These are phyloP conservation scores for Galago senegalensis DNA, from an alignment of 2,797 vertebrate genomes.

Conservation along the genomic window DNA sequence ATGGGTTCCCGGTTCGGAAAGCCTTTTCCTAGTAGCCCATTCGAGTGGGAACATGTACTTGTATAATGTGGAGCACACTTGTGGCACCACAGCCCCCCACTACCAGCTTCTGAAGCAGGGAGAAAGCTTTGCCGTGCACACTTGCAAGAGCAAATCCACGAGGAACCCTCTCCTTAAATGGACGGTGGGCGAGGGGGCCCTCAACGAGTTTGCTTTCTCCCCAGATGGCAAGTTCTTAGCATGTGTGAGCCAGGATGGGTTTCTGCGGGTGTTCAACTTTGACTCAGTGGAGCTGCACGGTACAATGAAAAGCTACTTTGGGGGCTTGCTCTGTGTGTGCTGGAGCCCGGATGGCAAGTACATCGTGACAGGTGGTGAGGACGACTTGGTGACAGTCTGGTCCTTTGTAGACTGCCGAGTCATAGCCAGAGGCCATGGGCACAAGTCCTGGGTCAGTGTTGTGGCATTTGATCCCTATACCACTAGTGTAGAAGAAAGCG, in stretches of 20 bases:
- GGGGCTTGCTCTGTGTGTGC: constrained; percentile 97
- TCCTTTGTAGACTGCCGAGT: constrained; percentile 97
- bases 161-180: constrained; percentile 98
- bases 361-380: constrained; percentile 97
- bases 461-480: constrained; percentile 98
- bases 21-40: constrained; percentile 98
- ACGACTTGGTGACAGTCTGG: constrained; percentile 98
- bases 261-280: constrained; percentile 97
- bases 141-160: constrained; percentile 99
- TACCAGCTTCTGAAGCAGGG: constrained; percentile 99
- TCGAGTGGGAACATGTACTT: constrained; percentile 98
- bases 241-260: constrained; percentile 98
- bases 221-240: constrained; percentile 98
- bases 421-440: constrained; percentile 96
- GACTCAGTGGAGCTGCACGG: constrained; percentile 98
- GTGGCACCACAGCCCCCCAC: constrained; percentile 96
- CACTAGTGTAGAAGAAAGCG: constrained; percentile 97
- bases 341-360: constrained; percentile 99
- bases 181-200: constrained; percentile 98
- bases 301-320: constrained; percentile 99
- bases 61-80: constrained; percentile 98
- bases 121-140: constrained; percentile 97
- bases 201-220: constrained; percentile 98
- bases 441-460: constrained; percentile 98
- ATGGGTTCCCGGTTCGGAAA: constrained; percentile 99